Conservation (phyloP, 2,888 invertebrate species). For the Neoscelio sp. region DNA sequence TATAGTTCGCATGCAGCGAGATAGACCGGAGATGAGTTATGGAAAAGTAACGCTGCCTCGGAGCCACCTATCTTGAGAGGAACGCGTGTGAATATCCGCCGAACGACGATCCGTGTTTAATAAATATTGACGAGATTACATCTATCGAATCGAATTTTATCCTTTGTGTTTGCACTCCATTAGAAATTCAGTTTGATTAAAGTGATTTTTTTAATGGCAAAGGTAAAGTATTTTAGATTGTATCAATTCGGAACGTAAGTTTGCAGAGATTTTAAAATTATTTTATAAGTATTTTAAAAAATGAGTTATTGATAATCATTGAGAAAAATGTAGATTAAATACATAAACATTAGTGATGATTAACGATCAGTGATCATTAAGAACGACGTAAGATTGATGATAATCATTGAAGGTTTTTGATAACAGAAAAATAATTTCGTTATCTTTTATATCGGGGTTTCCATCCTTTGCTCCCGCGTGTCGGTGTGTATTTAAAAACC, state of each 20-base stretch:
- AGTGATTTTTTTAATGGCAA: conserved; percentile 46
- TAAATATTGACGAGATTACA: conserved; percentile 65
- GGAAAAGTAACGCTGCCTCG: conserved; percentile 46
- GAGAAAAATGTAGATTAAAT: too few relatives aligned
- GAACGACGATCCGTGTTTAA: conserved; percentile 58
- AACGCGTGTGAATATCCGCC: conserved; percentile 36
- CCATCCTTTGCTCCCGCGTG: too few relatives aligned
- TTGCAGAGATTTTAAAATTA: too few relatives aligned
- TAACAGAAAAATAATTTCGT: too few relatives aligned
- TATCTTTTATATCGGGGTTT: too few relatives aligned
- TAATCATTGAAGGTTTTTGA: too few relatives aligned
- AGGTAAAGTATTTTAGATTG: conserved; percentile 32
- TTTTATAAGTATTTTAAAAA: too few relatives aligned
- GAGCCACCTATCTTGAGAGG: conserved; percentile 46
- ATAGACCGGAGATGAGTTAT: conserved; percentile 68
- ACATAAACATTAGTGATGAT: too few relatives aligned
- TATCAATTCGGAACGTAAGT: conserved; percentile 32
- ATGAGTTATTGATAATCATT: too few relatives aligned
- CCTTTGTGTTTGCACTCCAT: conserved; percentile 63
- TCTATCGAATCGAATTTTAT: conserved; percentile 62
- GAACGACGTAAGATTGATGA: too few relatives aligned
- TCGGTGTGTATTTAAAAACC: too few relatives aligned
- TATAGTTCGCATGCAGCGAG: conserved; percentile 36
- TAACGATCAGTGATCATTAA: too few relatives aligned
- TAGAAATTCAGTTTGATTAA: conserved; percentile 60